A percentile compares a stretch with the other conserved stretches of the same genome.
phyloP scores from a whole-genome alignment of 2,888 invertebrate species.

The Drosophila borborema region DNA sequence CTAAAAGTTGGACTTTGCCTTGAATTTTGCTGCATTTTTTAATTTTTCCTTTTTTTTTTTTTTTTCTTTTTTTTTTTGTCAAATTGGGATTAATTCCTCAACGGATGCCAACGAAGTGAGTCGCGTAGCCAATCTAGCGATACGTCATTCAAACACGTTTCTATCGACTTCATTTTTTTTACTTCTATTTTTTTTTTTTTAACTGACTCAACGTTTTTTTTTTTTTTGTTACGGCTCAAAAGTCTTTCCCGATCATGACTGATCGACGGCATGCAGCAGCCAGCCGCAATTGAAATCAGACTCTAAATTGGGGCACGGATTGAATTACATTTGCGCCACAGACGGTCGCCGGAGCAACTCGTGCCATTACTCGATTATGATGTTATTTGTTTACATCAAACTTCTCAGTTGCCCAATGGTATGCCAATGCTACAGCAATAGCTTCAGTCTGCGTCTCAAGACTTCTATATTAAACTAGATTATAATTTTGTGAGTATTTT shows the following conservation, averaged over 20 bases:
- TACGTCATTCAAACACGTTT: constrained; percentile 34
- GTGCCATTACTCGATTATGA: constrained; percentile 32
- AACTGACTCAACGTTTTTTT: constrained; percentile 27
- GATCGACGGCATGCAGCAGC: constrained; percentile 8
- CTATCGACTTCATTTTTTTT: neutral
- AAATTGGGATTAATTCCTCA: constrained; percentile 6
- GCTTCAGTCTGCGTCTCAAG: neutral
- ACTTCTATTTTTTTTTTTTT: neutral
- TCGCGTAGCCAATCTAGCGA: constrained; percentile 22
- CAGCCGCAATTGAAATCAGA: constrained; percentile 13
- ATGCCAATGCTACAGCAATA: neutral
- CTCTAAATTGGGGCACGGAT: constrained; percentile 13
- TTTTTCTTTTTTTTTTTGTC: too few relatives aligned
- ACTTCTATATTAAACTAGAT: neutral
- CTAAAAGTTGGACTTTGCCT: too few relatives aligned
- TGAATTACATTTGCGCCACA: constrained; percentile 24
- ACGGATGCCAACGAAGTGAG: constrained; percentile 29
- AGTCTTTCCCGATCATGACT: neutral
- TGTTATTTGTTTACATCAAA: constrained; percentile 30
- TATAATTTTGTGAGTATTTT: too few relatives aligned
- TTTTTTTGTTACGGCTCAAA: neutral
- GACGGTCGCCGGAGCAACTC: constrained; percentile 20
- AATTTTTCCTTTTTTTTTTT: too few relatives aligned
- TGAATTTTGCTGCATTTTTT: too few relatives aligned
- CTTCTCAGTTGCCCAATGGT: constrained; percentile 5